phyloP scores from a whole-genome alignment of 2,888 invertebrate genomes.

The Ormyrus labotus region DNA sequence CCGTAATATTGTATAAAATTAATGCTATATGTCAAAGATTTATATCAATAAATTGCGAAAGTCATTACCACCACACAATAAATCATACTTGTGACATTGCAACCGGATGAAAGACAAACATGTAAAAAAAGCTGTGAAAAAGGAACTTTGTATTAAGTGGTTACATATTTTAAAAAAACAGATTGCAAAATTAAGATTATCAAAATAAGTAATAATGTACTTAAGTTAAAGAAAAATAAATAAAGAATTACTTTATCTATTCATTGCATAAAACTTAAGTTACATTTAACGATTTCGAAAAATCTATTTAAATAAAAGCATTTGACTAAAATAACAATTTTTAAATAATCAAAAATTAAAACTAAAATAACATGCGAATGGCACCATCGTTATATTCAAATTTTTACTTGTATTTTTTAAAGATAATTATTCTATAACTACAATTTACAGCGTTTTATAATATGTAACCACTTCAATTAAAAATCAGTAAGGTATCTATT shows the following conservation, averaged over 20 bases:
- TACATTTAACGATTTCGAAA: no score
- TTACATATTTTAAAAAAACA: slow-evolving; percentile 16
- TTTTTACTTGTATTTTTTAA: neutral
- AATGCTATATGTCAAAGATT: slow-evolving; percentile 2
- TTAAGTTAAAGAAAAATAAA: neutral
- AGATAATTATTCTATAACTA: neutral
- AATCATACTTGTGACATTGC: no score
- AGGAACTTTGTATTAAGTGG: neutral
- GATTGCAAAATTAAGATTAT: neutral
- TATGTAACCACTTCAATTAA: slow-evolving; percentile 11
- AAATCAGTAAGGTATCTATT: neutral
- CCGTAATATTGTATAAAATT: neutral
- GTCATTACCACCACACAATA: neutral
- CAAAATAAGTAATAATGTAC: neutral
- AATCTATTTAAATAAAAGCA: no score
- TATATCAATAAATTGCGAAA: slow-evolving; percentile 4
- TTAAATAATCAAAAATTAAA: neutral
- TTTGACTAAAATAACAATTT: neutral
- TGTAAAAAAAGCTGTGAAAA: neutral
- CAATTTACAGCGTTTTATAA: neutral
- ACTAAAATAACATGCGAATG: neutral
- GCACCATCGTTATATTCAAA: neutral
- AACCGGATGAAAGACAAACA: no score
- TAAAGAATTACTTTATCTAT: no score
- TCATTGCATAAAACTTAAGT: neutral